A percentile compares a stretch with the other conserved stretches of the same genome.
Conservation (phyloP, 1,140 invertebrate genomes). For the Psix sp. region DNA sequence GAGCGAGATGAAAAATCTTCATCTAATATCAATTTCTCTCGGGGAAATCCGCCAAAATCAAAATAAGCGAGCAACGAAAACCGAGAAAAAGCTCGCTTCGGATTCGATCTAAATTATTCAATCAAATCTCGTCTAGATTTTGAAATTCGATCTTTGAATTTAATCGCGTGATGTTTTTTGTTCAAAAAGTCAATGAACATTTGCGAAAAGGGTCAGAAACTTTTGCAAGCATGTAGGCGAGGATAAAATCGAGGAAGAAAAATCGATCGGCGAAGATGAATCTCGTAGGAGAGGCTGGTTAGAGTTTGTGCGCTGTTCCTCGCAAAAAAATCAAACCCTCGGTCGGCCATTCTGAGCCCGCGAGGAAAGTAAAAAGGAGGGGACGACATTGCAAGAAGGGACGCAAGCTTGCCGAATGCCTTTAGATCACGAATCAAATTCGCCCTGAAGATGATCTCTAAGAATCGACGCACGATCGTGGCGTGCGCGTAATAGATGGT, state of each 20-base stretch:
- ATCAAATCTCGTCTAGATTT: too few relatives aligned
- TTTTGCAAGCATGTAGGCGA: too few relatives aligned
- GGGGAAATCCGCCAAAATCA: conserved; percentile 14
- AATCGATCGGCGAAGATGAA: too few relatives aligned
- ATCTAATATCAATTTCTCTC: conserved; percentile 16
- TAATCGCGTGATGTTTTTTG: too few relatives aligned
- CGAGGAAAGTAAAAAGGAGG: conserved; percentile 29
- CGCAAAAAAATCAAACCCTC: conserved; percentile 39
- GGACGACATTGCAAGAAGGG: conserved; percentile 3
- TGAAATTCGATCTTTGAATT: too few relatives aligned
- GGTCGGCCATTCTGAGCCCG: conserved; percentile 40
- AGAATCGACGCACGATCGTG: conserved; percentile 64
- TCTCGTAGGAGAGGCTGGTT: too few relatives aligned
- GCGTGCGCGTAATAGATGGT: conserved; percentile 69
- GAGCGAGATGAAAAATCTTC: conserved; percentile 14
- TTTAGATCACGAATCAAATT: conserved; percentile 34
- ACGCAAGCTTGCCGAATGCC: conserved; percentile 15
- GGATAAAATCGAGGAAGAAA: too few relatives aligned
- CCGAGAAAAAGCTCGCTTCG: too few relatives aligned
- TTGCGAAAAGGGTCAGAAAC: too few relatives aligned
- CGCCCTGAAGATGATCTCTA: conserved; percentile 16
- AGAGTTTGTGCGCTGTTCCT: not conserved
- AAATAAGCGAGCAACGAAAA: conserved; percentile 1
- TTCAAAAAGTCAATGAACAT: too few relatives aligned
- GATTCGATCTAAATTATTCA: too few relatives aligned